Evolutionary conservation across 1,140 invertebrate genomes (phyloP).

Genomic region (Bombyx mori): ASM3026992v2 NC_085109.1:3909001-3909500

Average conservation of each 20-base stretch:
- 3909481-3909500: too few relatives aligned
- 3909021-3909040: conserved; percentile 12
- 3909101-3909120: conserved; percentile 10
- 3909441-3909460: too few relatives aligned
- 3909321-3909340: too few relatives aligned
- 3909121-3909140: conserved; percentile 13
- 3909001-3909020: conserved; percentile 23
- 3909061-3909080: conserved; percentile 9
- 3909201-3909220: conserved; percentile 1
- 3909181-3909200: conserved; percentile 1
- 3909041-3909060: background rate
- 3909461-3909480: too few relatives aligned
- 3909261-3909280: too few relatives aligned
- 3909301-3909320: too few relatives aligned
- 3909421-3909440: too few relatives aligned
- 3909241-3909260: background rate
- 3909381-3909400: too few relatives aligned
- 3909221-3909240: conserved; percentile 4
- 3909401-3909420: too few relatives aligned
- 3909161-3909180: conserved; percentile 2
- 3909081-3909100: conserved; percentile 29
- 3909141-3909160: conserved; percentile 12
- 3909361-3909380: too few relatives aligned
- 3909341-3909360: too few relatives aligned
- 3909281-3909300: too few relatives aligned